These are phyloP conservation scores for Platanista minor DNA, from an alignment of 2,113 vertebrate genomes.

Conservation along the genomic window DNA sequence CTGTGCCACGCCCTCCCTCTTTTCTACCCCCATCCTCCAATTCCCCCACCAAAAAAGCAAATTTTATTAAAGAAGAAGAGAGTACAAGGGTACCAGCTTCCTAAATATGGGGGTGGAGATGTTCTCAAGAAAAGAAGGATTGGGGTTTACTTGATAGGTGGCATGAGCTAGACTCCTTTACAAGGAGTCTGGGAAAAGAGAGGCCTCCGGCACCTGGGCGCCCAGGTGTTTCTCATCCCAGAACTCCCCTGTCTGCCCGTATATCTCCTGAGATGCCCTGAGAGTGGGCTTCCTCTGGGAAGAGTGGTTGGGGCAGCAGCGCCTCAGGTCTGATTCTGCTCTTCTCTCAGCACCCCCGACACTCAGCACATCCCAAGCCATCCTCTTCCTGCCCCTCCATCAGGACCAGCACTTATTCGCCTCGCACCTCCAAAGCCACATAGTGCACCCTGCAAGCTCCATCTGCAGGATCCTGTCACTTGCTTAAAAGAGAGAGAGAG, in stretches of 20 bases:
- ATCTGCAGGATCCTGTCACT: not conserved
- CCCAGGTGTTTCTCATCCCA: not conserved
- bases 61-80: not conserved
- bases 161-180: not conserved
- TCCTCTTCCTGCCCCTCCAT: not conserved
- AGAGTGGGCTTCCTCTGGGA: not conserved
- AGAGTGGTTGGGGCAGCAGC: not conserved
- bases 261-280: not conserved
- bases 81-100: not conserved
- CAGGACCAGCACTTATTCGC: not conserved
- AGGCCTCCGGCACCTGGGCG: not conserved
- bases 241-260: not conserved
- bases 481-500: not conserved
- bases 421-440: not conserved
- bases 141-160: not conserved
- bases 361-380: not conserved
- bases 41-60: not conserved
- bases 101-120: not conserved
- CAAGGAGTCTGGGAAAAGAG: not conserved
- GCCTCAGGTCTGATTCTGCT: not conserved
- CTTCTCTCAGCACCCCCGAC: not conserved
- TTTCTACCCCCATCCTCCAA: not conserved
- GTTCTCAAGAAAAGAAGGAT: not conserved
- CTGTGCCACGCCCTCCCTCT: not conserved
- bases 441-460: not conserved